Evolutionary conservation across 1,140 invertebrate genomes (phyloP).

Genomic region (Dufourea novaeangliae): DNA sequence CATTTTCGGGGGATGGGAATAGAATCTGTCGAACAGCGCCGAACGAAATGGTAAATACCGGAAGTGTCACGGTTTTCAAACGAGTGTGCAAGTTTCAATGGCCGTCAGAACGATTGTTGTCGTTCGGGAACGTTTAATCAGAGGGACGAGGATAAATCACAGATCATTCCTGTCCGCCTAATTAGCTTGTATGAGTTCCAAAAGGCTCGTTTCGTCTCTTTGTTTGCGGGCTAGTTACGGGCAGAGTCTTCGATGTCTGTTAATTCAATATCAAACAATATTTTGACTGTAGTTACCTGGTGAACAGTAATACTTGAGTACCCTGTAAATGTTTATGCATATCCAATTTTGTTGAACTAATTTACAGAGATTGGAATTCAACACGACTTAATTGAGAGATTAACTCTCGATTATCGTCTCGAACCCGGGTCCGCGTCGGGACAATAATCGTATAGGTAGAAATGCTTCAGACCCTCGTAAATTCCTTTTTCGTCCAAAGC

Average conservation of each 20-base stretch:
- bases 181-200: neutral
- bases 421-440: too few species aligned
- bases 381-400: too few species aligned
- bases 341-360: too few species aligned
- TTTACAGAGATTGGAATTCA: too few species aligned
- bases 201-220: neutral
- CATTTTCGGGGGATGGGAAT: neutral
- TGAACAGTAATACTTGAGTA: too few species aligned
- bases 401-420: too few species aligned
- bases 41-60: neutral
- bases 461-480: too few species aligned
- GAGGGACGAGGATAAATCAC: neutral
- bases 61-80: neutral
- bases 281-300: neutral
- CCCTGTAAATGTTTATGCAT: too few species aligned
- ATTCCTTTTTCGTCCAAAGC: too few species aligned
- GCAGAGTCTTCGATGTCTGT: neutral
- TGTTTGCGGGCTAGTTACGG: neutral
- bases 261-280: too few species aligned
- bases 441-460: too few species aligned
- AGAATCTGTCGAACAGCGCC: conserved; percentile 22
- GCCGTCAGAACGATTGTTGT: neutral
- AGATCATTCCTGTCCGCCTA: neutral
- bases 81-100: conserved; percentile 2
- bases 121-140: neutral